Evolutionary conservation across 2,888 invertebrate genomes (phyloP).

Genomic region (Heliconius erato): DNA sequence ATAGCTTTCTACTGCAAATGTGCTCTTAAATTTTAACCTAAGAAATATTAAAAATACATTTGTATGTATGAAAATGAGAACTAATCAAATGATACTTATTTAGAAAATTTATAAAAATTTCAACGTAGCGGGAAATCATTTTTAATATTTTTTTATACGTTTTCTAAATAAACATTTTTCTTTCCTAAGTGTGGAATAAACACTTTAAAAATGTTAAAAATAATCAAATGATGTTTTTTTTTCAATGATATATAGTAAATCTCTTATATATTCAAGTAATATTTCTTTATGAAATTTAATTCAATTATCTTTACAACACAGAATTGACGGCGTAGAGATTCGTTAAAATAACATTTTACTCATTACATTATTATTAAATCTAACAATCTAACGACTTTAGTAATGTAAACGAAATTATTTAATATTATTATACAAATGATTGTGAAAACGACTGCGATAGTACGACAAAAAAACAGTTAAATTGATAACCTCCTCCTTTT

Average conservation of each 20-base stretch:
- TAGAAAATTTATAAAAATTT: neutral
- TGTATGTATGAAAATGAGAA: constrained; percentile 36
- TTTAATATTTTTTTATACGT: too few species aligned
- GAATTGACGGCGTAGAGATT: constrained; percentile 85
- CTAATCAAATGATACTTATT: constrained; percentile 42
- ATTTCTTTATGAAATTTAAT: constrained; percentile 50
- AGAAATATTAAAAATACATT: constrained; percentile 13
- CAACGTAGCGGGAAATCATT: too few species aligned
- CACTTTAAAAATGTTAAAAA: neutral
- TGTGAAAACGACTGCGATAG: neutral
- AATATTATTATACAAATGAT: constrained; percentile 45
- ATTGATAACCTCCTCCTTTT: too few species aligned
- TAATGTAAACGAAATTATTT: constrained; percentile 48
- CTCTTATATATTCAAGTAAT: constrained; percentile 42
- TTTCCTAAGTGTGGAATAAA: too few species aligned
- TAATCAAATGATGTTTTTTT: constrained; percentile 44
- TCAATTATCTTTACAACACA: constrained; percentile 80
- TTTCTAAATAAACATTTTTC: too few species aligned
- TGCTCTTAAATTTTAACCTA: constrained; percentile 24
- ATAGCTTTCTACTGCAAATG: constrained; percentile 3
- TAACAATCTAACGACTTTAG: constrained; percentile 64
- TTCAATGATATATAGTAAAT: constrained; percentile 41
- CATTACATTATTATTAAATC: constrained; percentile 72
- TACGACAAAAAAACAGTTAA: neutral
- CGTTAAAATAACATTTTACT: constrained; percentile 74